Base-by-base conservation (phyloP, 1,140 invertebrate genomes). In the Pogonognathellus flavescens region DNA sequence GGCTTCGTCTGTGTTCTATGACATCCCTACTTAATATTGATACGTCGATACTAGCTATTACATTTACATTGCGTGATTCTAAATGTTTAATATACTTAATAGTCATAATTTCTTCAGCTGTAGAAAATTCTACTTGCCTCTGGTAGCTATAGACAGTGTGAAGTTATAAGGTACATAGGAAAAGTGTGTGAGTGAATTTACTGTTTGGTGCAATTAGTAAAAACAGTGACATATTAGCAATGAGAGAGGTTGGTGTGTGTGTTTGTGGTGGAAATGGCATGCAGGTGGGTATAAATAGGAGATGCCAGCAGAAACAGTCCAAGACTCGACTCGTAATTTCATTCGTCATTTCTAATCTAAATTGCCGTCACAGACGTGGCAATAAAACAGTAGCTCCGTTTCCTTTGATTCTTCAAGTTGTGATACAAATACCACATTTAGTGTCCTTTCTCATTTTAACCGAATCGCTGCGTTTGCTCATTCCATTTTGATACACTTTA, bases 261-360 rank as follows among this genome's bases (percentile, higher is more conserved):
- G 53, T 13, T 57, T 57, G 13, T n/a, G 3, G 3, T n/a, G 59
- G 11, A 18, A 50, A 50, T 76, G 70, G 25, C 14, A 76, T 76
- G 70, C 70, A 76, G 70, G 70, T 76, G 70, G 25, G 70, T 76
- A 76, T 76, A 76, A 76, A 76, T 76, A 76, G 31, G 31, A 76
- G 70, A 76, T 49, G 41, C 70, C n/a, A 16, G 31, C 70, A 76
- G 0, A 41, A 76, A 76, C 49, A 76, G 25, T 76, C 70, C 14
- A 76, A 25, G 41, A 76, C 70, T 76, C 70, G 49, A 76, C 70
- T 76, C 16, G 41, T 76, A 76, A 76, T 76, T 49, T 76, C 41
- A 18, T 76, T 76, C 70, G 70, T 76, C 70, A 76, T 76, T 76
- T 76, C 25, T 50, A 14, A 76, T 76, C 70, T 76, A 76, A 66